These are phyloP conservation scores for Cryptocephalus moraei DNA, from an alignment of 2,888 invertebrate species.

Conservation along the genomic window DNA sequence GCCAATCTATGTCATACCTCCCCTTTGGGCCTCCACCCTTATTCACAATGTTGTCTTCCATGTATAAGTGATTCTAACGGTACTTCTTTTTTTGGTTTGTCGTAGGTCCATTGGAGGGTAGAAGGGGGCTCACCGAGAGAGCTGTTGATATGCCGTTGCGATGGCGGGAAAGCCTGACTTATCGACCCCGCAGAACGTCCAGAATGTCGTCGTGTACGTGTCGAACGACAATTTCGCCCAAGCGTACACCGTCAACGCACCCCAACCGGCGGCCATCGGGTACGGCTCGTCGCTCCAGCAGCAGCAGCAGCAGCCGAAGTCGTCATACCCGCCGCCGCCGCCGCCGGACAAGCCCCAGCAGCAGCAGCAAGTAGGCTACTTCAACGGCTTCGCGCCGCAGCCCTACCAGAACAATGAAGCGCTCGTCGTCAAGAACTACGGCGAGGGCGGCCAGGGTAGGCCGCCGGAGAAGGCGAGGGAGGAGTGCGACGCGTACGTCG, in stretches of 20 bases:
- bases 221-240: slow-evolving; percentile 47
- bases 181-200: slow-evolving; percentile 44
- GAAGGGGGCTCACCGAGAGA: slow-evolving; percentile 37
- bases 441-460: slow-evolving; percentile 23
- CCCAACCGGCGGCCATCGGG: slow-evolving; percentile 34
- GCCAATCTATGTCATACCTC: too few relatives aligned
- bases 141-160: slow-evolving; percentile 64
- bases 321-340: slow-evolving; percentile 32
- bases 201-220: slow-evolving; percentile 48
- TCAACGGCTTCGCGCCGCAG: slow-evolving; percentile 30
- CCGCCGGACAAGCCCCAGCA: slow-evolving; percentile 21
- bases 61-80: neutral
- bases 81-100: slow-evolving; percentile 16
- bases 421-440: slow-evolving; percentile 20
- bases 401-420: slow-evolving; percentile 26
- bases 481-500: slow-evolving; percentile 29
- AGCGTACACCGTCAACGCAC: slow-evolving; percentile 37
- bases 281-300: slow-evolving; percentile 19
- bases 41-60: too few relatives aligned
- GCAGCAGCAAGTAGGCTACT: slow-evolving; percentile 18
- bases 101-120: slow-evolving; percentile 34
- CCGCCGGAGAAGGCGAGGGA: slow-evolving; percentile 20
- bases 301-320: slow-evolving; percentile 32
- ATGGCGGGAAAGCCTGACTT: slow-evolving; percentile 72
- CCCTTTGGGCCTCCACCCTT: too few relatives aligned